Evolutionary conservation across 2,888 invertebrate species (phyloP).

Genomic region (Athetis lepigone): DNA sequence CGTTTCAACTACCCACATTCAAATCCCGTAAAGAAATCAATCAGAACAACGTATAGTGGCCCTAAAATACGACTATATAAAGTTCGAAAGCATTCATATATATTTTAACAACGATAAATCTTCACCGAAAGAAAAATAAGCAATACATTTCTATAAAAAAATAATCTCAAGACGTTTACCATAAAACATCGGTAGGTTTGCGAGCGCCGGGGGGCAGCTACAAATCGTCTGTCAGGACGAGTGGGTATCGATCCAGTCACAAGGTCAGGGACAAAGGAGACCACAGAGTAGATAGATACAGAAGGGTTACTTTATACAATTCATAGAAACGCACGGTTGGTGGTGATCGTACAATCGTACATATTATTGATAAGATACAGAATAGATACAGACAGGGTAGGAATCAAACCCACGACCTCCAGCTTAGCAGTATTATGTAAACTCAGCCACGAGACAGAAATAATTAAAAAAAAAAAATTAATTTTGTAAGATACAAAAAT

Average conservation of each 20-base stretch:
- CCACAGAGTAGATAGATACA: neutral
- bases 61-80: neutral
- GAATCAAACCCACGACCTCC: too few species aligned
- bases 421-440: too few species aligned
- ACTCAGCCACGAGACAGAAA: too few species aligned
- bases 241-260: conserved; percentile 45
- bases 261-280: conserved; percentile 51
- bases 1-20: too few species aligned
- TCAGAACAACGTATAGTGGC: too few species aligned
- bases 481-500: too few species aligned
- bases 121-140: neutral
- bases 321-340: neutral
- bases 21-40: too few species aligned
- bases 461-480: too few species aligned
- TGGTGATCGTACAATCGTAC: too few species aligned
- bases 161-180: conserved; percentile 9
- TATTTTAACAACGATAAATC: neutral
- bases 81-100: neutral
- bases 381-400: too few species aligned
- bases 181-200: conserved; percentile 13
- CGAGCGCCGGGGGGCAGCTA: conserved; percentile 26
- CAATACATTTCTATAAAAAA: conserved; percentile 4
- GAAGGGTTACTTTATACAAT: neutral
- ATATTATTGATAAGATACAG: too few species aligned
- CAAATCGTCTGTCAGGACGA: conserved; percentile 52